A percentile compares a stretch with the other conserved stretches of the same genome.
phyloP scores from a whole-genome alignment of 2,888 invertebrate species.

The Amiota mariae region DNA sequence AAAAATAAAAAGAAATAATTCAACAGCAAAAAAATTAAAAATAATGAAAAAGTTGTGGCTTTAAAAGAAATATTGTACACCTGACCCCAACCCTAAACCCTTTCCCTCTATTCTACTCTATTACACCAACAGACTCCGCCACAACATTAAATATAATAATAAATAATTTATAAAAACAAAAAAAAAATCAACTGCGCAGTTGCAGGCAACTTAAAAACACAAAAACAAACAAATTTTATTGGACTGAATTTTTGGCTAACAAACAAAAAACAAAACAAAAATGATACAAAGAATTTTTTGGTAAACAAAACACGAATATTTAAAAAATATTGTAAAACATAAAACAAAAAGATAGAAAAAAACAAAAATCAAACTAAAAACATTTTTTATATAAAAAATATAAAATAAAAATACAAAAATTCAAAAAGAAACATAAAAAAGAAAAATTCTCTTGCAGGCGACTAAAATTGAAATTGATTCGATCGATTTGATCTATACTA shows the following conservation, averaged over 20 bases:
- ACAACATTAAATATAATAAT: slow-evolving; percentile 43
- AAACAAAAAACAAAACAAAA: slow-evolving; percentile 37
- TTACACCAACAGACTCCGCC: slow-evolving; percentile 48
- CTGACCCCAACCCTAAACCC: too few relatives aligned
- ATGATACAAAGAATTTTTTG: slow-evolving; percentile 40
- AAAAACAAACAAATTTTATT: slow-evolving; percentile 57
- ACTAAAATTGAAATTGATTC: slow-evolving; percentile 8
- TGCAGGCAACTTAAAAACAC: slow-evolving; percentile 65
- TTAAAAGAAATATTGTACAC: background rate
- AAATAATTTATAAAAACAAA: slow-evolving; percentile 51
- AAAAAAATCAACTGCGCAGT: slow-evolving; percentile 64
- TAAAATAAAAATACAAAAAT: background rate
- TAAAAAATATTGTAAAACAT: slow-evolving; percentile 61
- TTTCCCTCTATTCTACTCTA: background rate
- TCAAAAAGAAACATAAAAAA: slow-evolving; percentile 2
- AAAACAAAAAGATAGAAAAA: slow-evolving; percentile 3
- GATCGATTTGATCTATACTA: background rate
- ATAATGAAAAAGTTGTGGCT: slow-evolving; percentile 1
- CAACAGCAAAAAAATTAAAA: background rate
- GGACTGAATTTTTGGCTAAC: slow-evolving; percentile 65
- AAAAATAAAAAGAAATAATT: slow-evolving; percentile 11
- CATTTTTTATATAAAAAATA: slow-evolving; percentile 31
- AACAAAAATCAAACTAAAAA: slow-evolving; percentile 36
- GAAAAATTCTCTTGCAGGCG: slow-evolving; percentile 24
- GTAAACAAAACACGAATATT: slow-evolving; percentile 50